Percentiles rank a stretch among this genome's conserved stretches.
These are phyloP conservation scores for Muntiacus reevesi DNA, from an alignment of 2,113 vertebrate species.

Conservation along the genomic window DNA sequence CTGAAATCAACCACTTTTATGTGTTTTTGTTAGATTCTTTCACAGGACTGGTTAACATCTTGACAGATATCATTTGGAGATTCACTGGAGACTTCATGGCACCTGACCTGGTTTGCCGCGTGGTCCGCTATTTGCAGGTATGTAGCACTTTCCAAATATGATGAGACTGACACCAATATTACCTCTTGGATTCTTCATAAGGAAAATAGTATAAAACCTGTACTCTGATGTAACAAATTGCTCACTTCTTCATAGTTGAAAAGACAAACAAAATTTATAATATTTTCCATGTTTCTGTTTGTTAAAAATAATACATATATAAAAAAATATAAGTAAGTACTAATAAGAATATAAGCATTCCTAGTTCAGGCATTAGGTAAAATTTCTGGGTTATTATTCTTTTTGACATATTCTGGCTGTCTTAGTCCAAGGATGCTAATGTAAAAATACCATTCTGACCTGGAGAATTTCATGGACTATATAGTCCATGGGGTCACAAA, in stretches of 20 bases:
- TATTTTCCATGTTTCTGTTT: background rate
- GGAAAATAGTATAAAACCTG: background rate
- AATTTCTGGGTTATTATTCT: background rate
- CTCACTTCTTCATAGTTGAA: background rate
- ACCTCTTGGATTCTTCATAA: background rate
- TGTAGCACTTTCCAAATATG: background rate
- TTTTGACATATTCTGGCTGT: background rate
- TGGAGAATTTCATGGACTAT: background rate
- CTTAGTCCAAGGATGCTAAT: background rate
- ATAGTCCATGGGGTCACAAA: background rate
- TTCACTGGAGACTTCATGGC: slow-evolving; percentile 85
- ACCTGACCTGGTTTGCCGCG: slow-evolving; percentile 81
- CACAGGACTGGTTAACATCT: slow-evolving; percentile 82
- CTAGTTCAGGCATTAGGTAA: background rate
- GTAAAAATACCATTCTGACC: background rate
- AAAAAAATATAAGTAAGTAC: background rate
- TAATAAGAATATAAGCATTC: background rate
- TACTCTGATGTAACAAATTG: background rate
- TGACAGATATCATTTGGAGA: slow-evolving; percentile 85
- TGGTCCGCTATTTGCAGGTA: slow-evolving; percentile 83
- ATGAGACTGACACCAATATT: background rate
- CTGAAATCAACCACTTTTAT: background rate
- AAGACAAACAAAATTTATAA: background rate
- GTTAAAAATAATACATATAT: background rate
- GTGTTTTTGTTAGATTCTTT: slow-evolving; percentile 78